Evolutionary conservation across 2,113 vertebrate genomes (phyloP), one percentile per base, ranked within the genome.

Genomic region (Aix galericulata): DNA sequence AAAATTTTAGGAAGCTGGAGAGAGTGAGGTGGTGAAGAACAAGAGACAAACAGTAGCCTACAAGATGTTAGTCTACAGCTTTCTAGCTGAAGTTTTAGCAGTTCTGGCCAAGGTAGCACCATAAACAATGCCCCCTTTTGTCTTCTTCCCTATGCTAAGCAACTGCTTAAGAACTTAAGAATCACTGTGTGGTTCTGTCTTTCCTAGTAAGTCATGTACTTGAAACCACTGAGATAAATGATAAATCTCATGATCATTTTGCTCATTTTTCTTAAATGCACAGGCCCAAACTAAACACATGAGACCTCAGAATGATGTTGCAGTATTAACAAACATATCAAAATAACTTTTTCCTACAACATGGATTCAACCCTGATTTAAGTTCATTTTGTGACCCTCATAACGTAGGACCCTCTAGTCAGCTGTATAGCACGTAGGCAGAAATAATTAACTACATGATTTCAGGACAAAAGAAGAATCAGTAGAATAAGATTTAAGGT

Each of bases 201-300:
- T 86, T 66, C 50, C 50, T 23, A 71, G 6, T 2, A 73, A 86
- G 82, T 44, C 86, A 84, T 8, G 13, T 23, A 72, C 42, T 64
- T 66, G 63, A 76, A 76, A 84, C 38, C 46, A 76, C 78, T 64
- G 64, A 94, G 91, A 60, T 34, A 64, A 89, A 92, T 68, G 91
- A 84, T 10, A n/a, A 34, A 22, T 84, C n/a, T 78, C 23, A 62
- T 27, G 31, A 93, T 32, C 44, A 63, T 63, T 73, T 58, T 90
- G 18, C 66, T 74, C 82, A 53, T 83, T 93, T 80, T 88, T 86
- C 64, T 56, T 34, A 52, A 88, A 20, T 20, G 42, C 36, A 93
- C 78, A 42, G 1, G 3, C 16, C 36, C 25, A 63, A 83, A 26
- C 17, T 71, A 87, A 90, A 71, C 44, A 15, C 27, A 78, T 13